Base-by-base conservation (phyloP, 2,888 invertebrate genomes). In the Tridacna gigas region DNA sequence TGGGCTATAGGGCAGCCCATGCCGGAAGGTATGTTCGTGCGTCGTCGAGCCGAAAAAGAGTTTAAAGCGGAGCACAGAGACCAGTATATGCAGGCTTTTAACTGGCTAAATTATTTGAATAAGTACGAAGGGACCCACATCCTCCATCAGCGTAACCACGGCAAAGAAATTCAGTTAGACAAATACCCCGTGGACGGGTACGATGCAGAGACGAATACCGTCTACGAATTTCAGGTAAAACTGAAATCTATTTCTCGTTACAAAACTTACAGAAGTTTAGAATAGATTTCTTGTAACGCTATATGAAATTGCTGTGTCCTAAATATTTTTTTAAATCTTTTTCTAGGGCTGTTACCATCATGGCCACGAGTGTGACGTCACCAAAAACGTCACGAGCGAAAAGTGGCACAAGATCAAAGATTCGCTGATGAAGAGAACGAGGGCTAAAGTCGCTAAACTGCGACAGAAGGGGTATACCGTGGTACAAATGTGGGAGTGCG, bases 41-140 rank as follows among this genome's bases (percentile, higher is more conserved):
- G 82, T 3, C 66, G 85, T n/a, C 67, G 77, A 5, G 26, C 76
- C 20, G 74, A 82, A 18, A 73, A 79, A 18, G 60, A 74, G 20
- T 87, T 84, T 73, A 79, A 80, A 67, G 84, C 87, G n/a, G 82
- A 81, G 60, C n/a, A 74, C n/a, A 65, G 79, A 45, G 83, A 81
- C 56, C 60, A 67, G 20, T 81, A 71, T n/a, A 69, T 71, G 75
- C 48, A 37, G 4, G 76, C 81, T 11, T 81, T 60, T 56, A 47
- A 81, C 65, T 86, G 86, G 83, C 26, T 85, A 45, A 79, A 84
- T 67, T 85, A 77, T 25, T 22, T 84, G 63, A 83, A 74, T 25
- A 25, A 61, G 18, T 47, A 22, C 26, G 77, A 85, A 47, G 75
- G 67, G 0, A 65, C 66, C 5, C 47, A 75, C 45, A 85, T 85